phyloP scores from a whole-genome alignment of 92 coral and sea anemone species.

The Heliopora coerulea region DNA sequence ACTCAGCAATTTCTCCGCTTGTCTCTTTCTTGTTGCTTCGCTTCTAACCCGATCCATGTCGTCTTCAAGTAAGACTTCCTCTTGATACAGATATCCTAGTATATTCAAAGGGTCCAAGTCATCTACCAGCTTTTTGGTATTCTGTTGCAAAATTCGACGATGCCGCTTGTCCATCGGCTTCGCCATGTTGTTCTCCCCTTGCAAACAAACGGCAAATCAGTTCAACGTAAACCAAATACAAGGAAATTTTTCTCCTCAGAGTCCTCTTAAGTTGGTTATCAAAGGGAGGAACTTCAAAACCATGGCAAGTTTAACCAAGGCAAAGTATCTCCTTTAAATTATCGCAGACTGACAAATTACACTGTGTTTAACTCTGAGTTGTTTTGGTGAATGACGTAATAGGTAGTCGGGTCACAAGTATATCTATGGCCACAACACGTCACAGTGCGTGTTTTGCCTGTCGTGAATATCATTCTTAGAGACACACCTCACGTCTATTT shows the following conservation, averaged over 20 bases:
- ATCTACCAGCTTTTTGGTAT: slow-evolving; percentile 55
- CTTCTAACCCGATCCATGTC: slow-evolving; percentile 66
- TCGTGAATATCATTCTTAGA: no score
- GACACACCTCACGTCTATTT: no score
- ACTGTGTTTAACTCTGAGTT: no score
- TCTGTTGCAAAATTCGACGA: slow-evolving; percentile 63
- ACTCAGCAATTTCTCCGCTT: slow-evolving; percentile 75
- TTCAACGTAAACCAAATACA: slow-evolving; percentile 7
- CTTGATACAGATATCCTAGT: slow-evolving; percentile 68
- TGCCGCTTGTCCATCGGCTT: slow-evolving; percentile 50
- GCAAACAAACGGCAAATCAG: background rate
- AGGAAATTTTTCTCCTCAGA: slow-evolving; percentile 2
- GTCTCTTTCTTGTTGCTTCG: slow-evolving; percentile 54
- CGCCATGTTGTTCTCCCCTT: slow-evolving; percentile 45
- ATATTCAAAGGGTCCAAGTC: slow-evolving; percentile 75
- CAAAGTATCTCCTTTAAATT: no score
- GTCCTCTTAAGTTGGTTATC: no score
- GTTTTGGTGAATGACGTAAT: no score
- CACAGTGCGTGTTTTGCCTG: no score
- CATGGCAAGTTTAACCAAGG: no score
- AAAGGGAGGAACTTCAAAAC: no score
- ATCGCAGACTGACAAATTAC: no score
- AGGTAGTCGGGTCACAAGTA: no score
- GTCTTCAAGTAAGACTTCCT: slow-evolving; percentile 58
- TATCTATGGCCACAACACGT: no score